Evolutionary conservation across 1,140 invertebrate species (phyloP), one percentile per base, ranked within the genome.

Genomic region (Zaprionus ornatus): DNA sequence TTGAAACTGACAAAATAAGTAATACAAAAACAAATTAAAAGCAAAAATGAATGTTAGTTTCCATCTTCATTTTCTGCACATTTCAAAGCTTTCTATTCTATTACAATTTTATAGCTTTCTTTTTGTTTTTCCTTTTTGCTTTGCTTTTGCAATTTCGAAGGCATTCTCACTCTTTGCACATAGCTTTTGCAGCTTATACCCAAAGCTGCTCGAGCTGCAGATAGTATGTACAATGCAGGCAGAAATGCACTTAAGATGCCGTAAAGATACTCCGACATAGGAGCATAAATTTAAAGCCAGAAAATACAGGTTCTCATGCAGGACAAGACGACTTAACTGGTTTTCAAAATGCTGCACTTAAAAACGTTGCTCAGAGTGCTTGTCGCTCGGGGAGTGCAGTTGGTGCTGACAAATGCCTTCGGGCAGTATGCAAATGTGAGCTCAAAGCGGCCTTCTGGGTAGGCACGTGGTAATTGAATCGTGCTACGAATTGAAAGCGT

Each of bases 391-490:
- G 69, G 66, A 78, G 64, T 77, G 83, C 72, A 79, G 37, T 40
- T 29, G 68, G 54, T 63, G 54, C 67, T 60, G 65, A 65, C 55
- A 65, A 77, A 74, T 61, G 79, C 74, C 56, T 59, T 52, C 40
- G 6, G 40, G 70, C 45, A 64, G 60, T 83, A 88, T 87, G 83
- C 84, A 87, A 87, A 87, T 87, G 80, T 68, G 64, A 72, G 72
- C 72, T 74, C 32, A 75, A 69, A 72, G 75, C 79, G 45, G 74
- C 60, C 63, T 72, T 64, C 42, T 61, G 74, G 77, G 70, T 76
- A 78, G 78, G 78, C 83, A 80, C 69, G 77, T 87, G 83, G 83
- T 87, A 87, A 87, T 87, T 87, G 84, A 87, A 87, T 87, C 84
- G 87, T 76, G 77, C 85, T 80, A 67, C 80, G 80, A 88, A 81